These are phyloP conservation scores for Leucania comma DNA, from an alignment of 2,888 invertebrate species.

Conservation along the genomic window DNA sequence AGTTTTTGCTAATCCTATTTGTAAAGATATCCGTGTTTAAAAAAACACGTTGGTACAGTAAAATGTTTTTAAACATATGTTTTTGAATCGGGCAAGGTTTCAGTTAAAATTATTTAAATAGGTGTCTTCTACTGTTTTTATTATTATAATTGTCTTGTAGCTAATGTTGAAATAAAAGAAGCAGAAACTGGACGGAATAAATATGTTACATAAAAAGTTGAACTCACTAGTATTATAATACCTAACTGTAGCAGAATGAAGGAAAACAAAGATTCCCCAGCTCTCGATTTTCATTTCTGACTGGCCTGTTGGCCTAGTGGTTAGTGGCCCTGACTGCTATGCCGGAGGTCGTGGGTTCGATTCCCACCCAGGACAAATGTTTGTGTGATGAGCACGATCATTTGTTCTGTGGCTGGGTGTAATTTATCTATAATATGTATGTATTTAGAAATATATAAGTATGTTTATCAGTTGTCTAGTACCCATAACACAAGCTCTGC, in stretches of 20 bases:
- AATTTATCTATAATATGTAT: no score
- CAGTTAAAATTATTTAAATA: background rate
- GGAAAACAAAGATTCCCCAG: background rate
- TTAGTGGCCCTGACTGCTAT: no score
- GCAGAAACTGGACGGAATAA: background rate
- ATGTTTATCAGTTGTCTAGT: no score
- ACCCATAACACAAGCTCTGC: no score
- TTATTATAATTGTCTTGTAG: background rate
- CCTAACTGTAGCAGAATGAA: background rate
- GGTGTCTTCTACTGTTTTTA: background rate
- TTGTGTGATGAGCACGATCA: no score
- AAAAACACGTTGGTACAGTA: background rate
- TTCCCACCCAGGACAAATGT: no score
- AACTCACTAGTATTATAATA: no score
- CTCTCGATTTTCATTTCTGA: background rate
- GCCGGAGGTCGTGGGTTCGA: no score
- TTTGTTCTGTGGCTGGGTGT: no score
- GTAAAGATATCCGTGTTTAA: slow-evolving; percentile 1
- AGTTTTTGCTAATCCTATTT: slow-evolving; percentile 6
- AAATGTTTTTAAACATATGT: background rate
- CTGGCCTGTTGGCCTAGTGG: no score
- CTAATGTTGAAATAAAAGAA: background rate
- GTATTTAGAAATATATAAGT: no score
- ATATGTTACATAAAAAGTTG: background rate
- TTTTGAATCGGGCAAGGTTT: background rate